Evolutionary conservation across 2,113 vertebrate species (phyloP).

Genomic region (Ifrita kowaldi): DNA sequence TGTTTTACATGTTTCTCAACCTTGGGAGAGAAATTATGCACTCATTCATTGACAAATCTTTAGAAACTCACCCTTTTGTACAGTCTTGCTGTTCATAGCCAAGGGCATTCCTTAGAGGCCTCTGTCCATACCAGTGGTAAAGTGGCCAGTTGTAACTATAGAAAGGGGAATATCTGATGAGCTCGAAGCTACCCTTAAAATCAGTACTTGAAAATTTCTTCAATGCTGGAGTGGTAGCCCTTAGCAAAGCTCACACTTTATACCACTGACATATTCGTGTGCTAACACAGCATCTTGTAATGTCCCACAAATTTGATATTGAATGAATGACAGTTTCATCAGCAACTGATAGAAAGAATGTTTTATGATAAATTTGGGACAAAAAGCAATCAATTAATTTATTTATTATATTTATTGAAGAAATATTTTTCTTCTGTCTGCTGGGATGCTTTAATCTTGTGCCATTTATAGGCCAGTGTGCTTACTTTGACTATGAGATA

Average conservation of each 20-base stretch:
- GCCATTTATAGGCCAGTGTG: background rate
- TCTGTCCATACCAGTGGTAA: background rate
- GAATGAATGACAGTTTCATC: background rate
- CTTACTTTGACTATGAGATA: background rate
- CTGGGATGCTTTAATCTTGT: background rate
- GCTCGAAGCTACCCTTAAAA: background rate
- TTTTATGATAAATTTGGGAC: background rate
- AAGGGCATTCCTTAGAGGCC: background rate
- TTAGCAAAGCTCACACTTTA: background rate
- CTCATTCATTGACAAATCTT: background rate
- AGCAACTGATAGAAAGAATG: background rate
- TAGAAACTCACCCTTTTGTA: background rate
- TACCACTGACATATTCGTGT: background rate
- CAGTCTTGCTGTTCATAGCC: background rate
- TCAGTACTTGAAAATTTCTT: background rate
- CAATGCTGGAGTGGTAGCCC: background rate
- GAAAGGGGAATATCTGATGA: background rate
- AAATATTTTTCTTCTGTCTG: background rate
- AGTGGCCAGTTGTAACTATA: background rate
- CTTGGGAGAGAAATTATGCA: background rate
- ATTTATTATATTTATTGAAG: background rate
- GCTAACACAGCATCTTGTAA: background rate
- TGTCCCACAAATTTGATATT: background rate
- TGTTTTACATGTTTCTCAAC: background rate
- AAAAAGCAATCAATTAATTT: background rate